These are phyloP conservation scores for Genyomyrus donnyi DNA, from an alignment of 2,113 vertebrate species.

Conservation along the genomic window DNA sequence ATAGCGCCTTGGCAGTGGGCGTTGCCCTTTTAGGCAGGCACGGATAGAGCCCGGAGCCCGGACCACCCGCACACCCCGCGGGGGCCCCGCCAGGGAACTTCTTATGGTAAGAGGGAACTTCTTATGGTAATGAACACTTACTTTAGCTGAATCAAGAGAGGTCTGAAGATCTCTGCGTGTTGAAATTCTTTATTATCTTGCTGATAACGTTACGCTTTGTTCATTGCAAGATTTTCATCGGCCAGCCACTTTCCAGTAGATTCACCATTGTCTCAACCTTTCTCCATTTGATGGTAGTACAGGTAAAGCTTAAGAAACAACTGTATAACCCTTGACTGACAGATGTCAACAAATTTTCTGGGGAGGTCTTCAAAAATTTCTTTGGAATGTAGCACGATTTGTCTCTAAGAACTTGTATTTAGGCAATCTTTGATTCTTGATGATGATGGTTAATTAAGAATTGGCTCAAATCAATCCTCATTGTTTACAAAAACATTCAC, in stretches of 20 bases:
- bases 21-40: too few species aligned
- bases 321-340: not conserved
- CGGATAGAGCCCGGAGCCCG: too few species aligned
- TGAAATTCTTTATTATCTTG: not conserved
- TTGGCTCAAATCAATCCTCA: not conserved
- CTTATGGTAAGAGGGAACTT: not conserved
- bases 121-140: not conserved
- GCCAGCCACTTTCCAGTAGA: not conserved
- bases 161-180: not conserved
- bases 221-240: not conserved
- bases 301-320: not conserved
- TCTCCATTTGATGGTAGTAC: not conserved
- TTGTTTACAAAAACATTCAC: not conserved
- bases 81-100: too few species aligned
- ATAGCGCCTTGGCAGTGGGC: too few species aligned
- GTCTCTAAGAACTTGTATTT: not conserved
- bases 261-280: not conserved
- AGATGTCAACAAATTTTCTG: not conserved
- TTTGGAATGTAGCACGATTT: not conserved
- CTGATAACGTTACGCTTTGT: not conserved
- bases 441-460: not conserved
- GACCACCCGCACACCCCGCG: too few species aligned
- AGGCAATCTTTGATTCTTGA: not conserved
- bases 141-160: not conserved
- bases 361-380: not conserved